These are phyloP conservation scores for Tachypleus tridentatus DNA, from an alignment of 1,140 invertebrate genomes.

Conservation along the genomic window DNA sequence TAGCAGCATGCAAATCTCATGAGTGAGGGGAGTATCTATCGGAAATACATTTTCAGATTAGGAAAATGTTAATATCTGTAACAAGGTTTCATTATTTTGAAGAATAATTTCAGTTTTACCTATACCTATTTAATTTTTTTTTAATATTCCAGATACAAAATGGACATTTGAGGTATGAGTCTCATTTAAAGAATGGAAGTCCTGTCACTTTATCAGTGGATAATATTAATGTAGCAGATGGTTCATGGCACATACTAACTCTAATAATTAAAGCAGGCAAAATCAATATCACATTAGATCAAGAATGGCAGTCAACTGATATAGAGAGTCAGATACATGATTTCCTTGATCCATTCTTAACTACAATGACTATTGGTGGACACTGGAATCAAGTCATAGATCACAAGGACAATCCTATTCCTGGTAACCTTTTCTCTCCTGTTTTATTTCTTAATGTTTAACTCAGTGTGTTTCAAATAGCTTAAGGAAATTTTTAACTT, in stretches of 20 bases:
- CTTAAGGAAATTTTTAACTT: conserved; percentile 7
- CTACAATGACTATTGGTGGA: conserved; percentile 61
- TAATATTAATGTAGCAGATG: conserved; percentile 45
- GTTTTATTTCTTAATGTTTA: not conserved
- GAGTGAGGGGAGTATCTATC: too few relatives aligned
- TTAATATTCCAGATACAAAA: conserved; percentile 9
- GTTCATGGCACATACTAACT: conserved; percentile 73
- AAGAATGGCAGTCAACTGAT: too few relatives aligned
- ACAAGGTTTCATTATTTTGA: too few relatives aligned
- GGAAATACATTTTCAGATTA: too few relatives aligned
- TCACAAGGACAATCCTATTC: too few relatives aligned
- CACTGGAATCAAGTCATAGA: too few relatives aligned
- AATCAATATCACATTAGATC: conserved; percentile 12
- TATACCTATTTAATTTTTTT: too few relatives aligned
- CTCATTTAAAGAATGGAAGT: conserved; percentile 8
- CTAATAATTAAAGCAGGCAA: conserved; percentile 41
- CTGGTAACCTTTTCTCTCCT: too few relatives aligned
- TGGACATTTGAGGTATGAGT: conserved; percentile 13
- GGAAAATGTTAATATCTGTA: too few relatives aligned
- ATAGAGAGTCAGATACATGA: too few relatives aligned
- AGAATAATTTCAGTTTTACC: too few relatives aligned
- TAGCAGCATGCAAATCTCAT: too few relatives aligned
- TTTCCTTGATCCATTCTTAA: conserved; percentile 79
- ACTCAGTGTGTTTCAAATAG: not conserved
- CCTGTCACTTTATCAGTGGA: conserved; percentile 7